These are phyloP conservation scores for Acrobasis suavella DNA, from an alignment of 2,888 invertebrate genomes.

Conservation along the genomic window DNA sequence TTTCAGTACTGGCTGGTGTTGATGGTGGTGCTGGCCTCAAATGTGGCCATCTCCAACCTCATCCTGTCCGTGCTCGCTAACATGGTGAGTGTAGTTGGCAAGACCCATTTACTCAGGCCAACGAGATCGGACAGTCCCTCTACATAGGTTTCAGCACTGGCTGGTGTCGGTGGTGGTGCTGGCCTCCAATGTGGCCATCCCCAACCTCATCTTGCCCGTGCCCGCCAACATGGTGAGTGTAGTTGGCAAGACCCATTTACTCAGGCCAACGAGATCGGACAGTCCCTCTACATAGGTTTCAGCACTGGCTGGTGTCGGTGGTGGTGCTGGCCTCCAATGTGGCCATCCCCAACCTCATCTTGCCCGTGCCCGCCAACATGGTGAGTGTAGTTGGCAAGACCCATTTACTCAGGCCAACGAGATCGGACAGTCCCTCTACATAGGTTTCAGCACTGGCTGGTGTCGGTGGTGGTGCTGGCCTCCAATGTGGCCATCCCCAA, in stretches of 20 bases:
- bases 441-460: constrained; percentile 84
- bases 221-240: constrained; percentile 87
- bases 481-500: constrained; percentile 96
- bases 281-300: no score
- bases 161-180: constrained; percentile 89
- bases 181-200: constrained; percentile 95
- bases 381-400: constrained; percentile 86
- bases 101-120: no score
- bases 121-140: no score
- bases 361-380: constrained; percentile 87
- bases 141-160: constrained; percentile 83
- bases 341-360: no score
- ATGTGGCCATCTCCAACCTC: constrained; percentile 62
- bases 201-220: constrained; percentile 93
- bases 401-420: no score
- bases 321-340: constrained; percentile 83
- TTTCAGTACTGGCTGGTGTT: constrained; percentile 86
- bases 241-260: no score
- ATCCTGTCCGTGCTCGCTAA: constrained; percentile 85
- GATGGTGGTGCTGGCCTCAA: constrained; percentile 91
- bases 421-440: no score
- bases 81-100: constrained; percentile 85
- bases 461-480: constrained; percentile 90
- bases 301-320: constrained; percentile 85
- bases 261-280: no score